These are phyloP conservation scores for Labeo catla DNA, from an alignment of 2,113 vertebrate species.

Conservation along the genomic window DNA sequence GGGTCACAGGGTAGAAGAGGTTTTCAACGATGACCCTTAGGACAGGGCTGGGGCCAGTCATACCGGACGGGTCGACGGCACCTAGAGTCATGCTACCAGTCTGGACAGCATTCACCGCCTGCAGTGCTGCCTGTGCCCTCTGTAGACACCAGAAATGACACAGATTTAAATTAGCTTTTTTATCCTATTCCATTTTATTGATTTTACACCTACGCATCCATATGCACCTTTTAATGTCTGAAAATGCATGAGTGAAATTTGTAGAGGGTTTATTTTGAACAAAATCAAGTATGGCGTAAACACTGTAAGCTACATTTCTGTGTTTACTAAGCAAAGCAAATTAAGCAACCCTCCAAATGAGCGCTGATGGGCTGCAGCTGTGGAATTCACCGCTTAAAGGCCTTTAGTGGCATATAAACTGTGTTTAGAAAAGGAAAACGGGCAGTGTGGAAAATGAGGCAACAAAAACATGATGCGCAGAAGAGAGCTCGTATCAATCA, in stretches of 20 bases:
- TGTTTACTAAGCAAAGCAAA: slow-evolving; percentile 26
- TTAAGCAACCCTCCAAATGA: slow-evolving; percentile 12
- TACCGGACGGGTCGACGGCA: slow-evolving; percentile 75
- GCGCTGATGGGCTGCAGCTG: slow-evolving; percentile 37
- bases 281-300: not conserved
- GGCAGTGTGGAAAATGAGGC: not conserved
- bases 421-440: slow-evolving; percentile 39
- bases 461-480: slow-evolving; percentile 20
- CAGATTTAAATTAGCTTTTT: not conserved
- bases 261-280: not conserved
- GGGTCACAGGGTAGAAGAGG: slow-evolving; percentile 91
- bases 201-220: not conserved
- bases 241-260: not conserved
- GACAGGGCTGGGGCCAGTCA: slow-evolving; percentile 83
- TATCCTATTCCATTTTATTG: not conserved
- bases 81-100: slow-evolving; percentile 77
- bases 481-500: slow-evolving; percentile 12
- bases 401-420: slow-evolving; percentile 25
- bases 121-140: slow-evolving; percentile 92
- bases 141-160: slow-evolving; percentile 60
- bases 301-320: not conserved
- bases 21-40: slow-evolving; percentile 96
- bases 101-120: slow-evolving; percentile 85
- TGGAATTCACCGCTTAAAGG: slow-evolving; percentile 16
- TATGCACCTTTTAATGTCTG: not conserved